These are phyloP conservation scores for Andrena dorsata DNA, from an alignment of 2,888 invertebrate genomes.

Conservation along the genomic window DNA sequence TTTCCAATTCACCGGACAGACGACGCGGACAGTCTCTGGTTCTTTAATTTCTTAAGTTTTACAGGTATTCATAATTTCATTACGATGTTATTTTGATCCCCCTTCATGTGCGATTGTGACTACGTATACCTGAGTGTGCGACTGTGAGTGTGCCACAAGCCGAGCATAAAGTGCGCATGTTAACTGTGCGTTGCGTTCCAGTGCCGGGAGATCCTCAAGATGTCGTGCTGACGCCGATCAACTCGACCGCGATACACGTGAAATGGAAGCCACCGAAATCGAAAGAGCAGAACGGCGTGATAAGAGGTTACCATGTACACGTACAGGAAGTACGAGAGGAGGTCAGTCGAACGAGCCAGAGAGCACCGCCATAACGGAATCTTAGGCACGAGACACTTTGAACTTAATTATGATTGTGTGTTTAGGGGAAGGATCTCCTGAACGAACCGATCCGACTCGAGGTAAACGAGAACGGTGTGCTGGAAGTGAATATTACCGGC, in stretches of 20 bases:
- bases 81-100: slow-evolving; percentile 33
- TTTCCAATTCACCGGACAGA: slow-evolving; percentile 20
- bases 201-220: slow-evolving; percentile 99
- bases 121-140: slow-evolving; percentile 59
- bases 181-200: slow-evolving; percentile 86
- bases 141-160: slow-evolving; percentile 61
- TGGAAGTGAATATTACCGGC: slow-evolving; percentile 94
- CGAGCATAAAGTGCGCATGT: slow-evolving; percentile 62
- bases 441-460: slow-evolving; percentile 95
- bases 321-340: slow-evolving; percentile 95
- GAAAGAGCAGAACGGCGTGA: slow-evolving; percentile 97
- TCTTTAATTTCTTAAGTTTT: slow-evolving; percentile 39
- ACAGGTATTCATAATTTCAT: slow-evolving; percentile 37
- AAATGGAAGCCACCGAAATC: slow-evolving; percentile 97
- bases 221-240: slow-evolving; percentile 94
- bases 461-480: slow-evolving; percentile 91
- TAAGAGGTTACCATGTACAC: slow-evolving; percentile 98
- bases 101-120: slow-evolving; percentile 55
- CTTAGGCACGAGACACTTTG: background rate
- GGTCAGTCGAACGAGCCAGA: slow-evolving; percentile 85
- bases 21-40: background rate
- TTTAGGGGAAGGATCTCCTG: slow-evolving; percentile 90
- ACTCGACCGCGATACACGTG: slow-evolving; percentile 98
- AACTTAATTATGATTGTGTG: background rate
- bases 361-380: too few relatives aligned